Conservation (phyloP, 2,888 invertebrate species). For the Cryptophagus acutangulus region DNA sequence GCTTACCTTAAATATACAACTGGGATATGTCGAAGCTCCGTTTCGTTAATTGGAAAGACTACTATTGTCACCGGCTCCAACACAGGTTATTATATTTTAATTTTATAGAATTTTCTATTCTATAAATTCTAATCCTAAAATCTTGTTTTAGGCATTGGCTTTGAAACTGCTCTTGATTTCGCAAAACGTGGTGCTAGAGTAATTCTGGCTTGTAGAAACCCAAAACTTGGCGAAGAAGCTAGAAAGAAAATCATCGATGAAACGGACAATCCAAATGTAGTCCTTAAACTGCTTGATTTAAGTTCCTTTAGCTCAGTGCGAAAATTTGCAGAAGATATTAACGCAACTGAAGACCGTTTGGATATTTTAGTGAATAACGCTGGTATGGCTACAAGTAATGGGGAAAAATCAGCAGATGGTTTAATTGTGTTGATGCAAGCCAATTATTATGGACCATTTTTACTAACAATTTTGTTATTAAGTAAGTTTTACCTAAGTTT, state of each 20-base stretch:
- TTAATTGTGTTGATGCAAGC: slow-evolving; percentile 61
- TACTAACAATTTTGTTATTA: slow-evolving; percentile 61
- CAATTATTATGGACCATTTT: slow-evolving; percentile 67
- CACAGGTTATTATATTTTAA: slow-evolving; percentile 24
- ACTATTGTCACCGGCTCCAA: slow-evolving; percentile 43
- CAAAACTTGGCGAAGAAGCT: slow-evolving; percentile 28
- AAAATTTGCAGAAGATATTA: slow-evolving; percentile 57
- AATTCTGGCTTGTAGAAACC: slow-evolving; percentile 52
- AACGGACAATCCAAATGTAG: slow-evolving; percentile 40
- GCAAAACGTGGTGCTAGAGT: slow-evolving; percentile 52
- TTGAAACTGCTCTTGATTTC: slow-evolving; percentile 44
- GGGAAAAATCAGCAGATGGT: slow-evolving; percentile 55
- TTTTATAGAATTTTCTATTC: neutral
- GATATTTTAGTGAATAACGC: slow-evolving; percentile 65
- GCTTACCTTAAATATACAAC: neutral
- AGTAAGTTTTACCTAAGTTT: slow-evolving; percentile 37
- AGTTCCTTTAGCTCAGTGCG: slow-evolving; percentile 53
- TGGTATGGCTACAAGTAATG: slow-evolving; percentile 50
- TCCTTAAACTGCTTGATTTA: slow-evolving; percentile 50
- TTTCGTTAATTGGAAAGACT: slow-evolving; percentile 39
- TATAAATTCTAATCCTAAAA: too few species aligned
- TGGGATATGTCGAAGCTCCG: slow-evolving; percentile 33
- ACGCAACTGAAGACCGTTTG: slow-evolving; percentile 51
- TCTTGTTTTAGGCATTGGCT: slow-evolving; percentile 45
- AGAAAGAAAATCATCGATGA: slow-evolving; percentile 36